phyloP scores from a whole-genome alignment of 2,797 vertebrate species.

The Poeciliopsis gracilis region DNA sequence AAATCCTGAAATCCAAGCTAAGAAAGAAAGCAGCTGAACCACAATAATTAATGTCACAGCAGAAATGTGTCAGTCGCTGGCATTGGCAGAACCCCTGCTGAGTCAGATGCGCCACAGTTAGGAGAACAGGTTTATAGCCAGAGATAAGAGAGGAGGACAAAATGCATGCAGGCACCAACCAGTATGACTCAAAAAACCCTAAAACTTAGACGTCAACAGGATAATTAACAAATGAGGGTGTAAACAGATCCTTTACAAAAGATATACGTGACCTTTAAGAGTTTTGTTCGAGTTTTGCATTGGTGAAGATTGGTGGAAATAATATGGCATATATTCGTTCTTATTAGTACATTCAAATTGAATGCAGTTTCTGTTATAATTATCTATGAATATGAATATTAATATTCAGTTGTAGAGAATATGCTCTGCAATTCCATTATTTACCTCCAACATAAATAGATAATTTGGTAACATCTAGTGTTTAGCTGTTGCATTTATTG shows the following conservation, averaged over 20 bases:
- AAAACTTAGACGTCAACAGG: not conserved
- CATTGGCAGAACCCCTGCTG: slow-evolving; percentile 46
- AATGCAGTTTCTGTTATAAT: not conserved
- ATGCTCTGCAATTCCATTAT: not conserved
- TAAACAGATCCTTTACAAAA: not conserved
- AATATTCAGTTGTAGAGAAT: no score
- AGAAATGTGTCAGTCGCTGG: slow-evolving; percentile 47
- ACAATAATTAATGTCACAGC: slow-evolving; percentile 50
- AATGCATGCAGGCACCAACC: not conserved
- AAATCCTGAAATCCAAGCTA: slow-evolving; percentile 9
- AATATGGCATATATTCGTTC: not conserved
- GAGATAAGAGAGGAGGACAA: slow-evolving; percentile 2
- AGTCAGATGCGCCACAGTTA: slow-evolving; percentile 38
- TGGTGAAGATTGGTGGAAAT: not conserved
- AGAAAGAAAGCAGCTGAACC: slow-evolving; percentile 24
- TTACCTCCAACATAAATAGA: not conserved
- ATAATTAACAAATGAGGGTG: not conserved
- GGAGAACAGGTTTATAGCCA: not conserved
- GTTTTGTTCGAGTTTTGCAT: no score
- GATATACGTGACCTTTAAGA: not conserved
- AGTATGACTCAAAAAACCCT: not conserved
- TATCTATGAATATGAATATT: not conserved
- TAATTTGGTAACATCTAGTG: not conserved
- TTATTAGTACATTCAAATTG: not conserved
- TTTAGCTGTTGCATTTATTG: not conserved